phyloP scores from a whole-genome alignment of 2,888 invertebrate genomes.

The Drosophila yooni region DNA sequence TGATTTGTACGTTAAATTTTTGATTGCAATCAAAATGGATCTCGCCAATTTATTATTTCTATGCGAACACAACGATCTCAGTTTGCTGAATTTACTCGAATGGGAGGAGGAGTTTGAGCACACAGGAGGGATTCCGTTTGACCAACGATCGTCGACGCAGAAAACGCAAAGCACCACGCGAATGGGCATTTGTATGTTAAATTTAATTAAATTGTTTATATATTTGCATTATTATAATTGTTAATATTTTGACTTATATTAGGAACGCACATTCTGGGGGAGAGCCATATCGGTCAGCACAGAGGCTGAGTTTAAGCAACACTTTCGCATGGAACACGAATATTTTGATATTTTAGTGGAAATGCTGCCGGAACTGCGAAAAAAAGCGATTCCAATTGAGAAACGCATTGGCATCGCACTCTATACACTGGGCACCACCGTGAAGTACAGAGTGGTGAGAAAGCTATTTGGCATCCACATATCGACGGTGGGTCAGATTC shows the following conservation, averaged over 20 bases:
- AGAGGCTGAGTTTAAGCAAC: background rate
- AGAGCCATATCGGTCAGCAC: background rate
- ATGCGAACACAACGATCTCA: background rate
- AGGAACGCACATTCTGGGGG: background rate
- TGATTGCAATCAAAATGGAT: background rate
- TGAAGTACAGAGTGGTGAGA: background rate
- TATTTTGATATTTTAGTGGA: conserved; percentile 2
- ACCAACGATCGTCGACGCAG: background rate
- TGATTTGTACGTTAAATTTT: background rate
- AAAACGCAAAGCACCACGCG: background rate
- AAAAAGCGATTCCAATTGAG: background rate
- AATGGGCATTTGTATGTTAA: conserved; percentile 2
- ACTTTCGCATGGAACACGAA: conserved; percentile 7
- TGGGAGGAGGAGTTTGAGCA: conserved; percentile 4
- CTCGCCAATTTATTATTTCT: background rate
- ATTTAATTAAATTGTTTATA: background rate
- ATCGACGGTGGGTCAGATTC: conserved; percentile 1
- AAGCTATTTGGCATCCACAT: background rate
- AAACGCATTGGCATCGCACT: conserved; percentile 19
- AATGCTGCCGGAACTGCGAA: background rate
- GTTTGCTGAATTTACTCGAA: conserved; percentile 3
- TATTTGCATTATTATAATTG: background rate
- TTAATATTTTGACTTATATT: background rate
- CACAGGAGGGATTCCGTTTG: background rate
- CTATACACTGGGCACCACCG: conserved; percentile 3